phyloP scores from a whole-genome alignment of 2,888 invertebrate genomes.

The Helobdella robusta region DNA sequence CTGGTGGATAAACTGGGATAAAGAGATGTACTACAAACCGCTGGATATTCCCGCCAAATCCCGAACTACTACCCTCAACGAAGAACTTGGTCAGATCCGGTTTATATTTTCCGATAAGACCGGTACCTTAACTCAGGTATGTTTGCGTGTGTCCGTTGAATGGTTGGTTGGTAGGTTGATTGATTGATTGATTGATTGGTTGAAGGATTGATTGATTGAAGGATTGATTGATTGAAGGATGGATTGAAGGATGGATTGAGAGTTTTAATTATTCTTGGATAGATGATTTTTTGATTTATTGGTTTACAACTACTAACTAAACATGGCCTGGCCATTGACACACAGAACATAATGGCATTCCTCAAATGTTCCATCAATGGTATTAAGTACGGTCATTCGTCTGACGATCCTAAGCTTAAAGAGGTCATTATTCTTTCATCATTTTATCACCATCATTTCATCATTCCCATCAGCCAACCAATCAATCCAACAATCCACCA shows the following conservation, averaged over 20 bases:
- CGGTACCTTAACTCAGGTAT: slow-evolving; percentile 85
- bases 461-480: not conserved
- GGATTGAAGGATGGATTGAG: too few relatives aligned
- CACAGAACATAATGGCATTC: slow-evolving; percentile 94
- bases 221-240: too few relatives aligned
- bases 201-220: too few relatives aligned
- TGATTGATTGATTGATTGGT: not conserved
- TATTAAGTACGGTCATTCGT: slow-evolving; percentile 78
- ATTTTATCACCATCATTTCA: too few relatives aligned
- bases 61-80: slow-evolving; percentile 92
- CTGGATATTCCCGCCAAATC: slow-evolving; percentile 75
- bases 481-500: too few relatives aligned
- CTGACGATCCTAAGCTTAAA: slow-evolving; percentile 70
- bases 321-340: not conserved
- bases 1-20: slow-evolving; percentile 97
- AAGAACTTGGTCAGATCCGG: slow-evolving; percentile 95
- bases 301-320: not conserved
- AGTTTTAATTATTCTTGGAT: too few relatives aligned
- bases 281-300: not conserved
- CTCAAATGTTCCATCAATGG: slow-evolving; percentile 95
- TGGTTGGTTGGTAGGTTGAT: not conserved
- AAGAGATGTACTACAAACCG: slow-evolving; percentile 87
- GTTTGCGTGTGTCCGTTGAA: too few relatives aligned
- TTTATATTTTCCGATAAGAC: slow-evolving; percentile 99
- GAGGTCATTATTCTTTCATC: too few relatives aligned